Evolutionary conservation across 1,140 invertebrate genomes (phyloP), one percentile per base, ranked within the genome.

Genomic region (Procambarus clarkii): DNA sequence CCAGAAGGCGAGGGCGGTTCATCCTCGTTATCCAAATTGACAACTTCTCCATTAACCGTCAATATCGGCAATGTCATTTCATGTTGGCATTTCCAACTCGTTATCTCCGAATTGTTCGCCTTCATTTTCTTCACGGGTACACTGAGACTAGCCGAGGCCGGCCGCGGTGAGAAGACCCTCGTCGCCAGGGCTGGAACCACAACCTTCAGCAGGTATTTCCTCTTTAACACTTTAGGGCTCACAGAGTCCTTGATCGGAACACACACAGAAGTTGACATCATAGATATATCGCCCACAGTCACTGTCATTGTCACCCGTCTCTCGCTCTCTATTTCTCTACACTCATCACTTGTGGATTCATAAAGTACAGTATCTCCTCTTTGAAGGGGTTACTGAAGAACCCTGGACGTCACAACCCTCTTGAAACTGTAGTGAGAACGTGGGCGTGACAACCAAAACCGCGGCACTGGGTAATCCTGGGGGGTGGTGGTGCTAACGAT

Each of bases 201-300:
- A n/a, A 81, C 78, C 13, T 82, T 78, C 2, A 64, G 77, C 3
- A 81, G 58, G 45, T 71, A 74, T 50, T 88, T 88, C 15, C 80
- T 79, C 45, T 81, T 88, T 34, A 82, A 50, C 44, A 50, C 24
- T 46, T 3, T 34, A 69, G 87, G 87, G 48, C 87, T 74, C 69
- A 74, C 34, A 2, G 64, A 7, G 44, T 88, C 87, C 78, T 82
- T 88, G 60, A 76, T 0, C 58, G 78, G 21, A 34, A 8, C 24
- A 74, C 5, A 8, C 5, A 1, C n/a, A 24, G 69, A 34, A n/a
- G n/a, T 9, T 34, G 69, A 74, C 69, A 74, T 74, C n/a, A 21
- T 24, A 7, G 34, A 74, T 8, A 34, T 8, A 8, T 74, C 69
- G 24, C n/a, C 69, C 4, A 8, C 69, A 34, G 3, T 8, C 7